Percentiles rank a stretch among this genome's conserved stretches.
phyloP scores from a whole-genome alignment of 2,797 vertebrate genomes.

The Syngnathus acus region DNA sequence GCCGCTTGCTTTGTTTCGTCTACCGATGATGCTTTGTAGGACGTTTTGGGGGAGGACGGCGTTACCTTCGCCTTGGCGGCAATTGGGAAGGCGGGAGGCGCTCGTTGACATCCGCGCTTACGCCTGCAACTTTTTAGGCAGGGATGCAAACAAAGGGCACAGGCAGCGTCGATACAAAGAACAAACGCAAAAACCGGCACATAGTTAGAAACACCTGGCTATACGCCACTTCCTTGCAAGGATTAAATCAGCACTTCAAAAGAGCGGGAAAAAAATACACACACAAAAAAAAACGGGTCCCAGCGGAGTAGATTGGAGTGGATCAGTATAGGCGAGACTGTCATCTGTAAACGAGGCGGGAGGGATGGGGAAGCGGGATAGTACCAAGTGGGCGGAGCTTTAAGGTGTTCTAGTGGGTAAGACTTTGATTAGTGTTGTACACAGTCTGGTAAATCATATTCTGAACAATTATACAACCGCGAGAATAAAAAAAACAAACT shows the following conservation, averaged over 20 bases:
- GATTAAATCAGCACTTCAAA: slow-evolving; percentile 79
- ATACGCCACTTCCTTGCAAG: slow-evolving; percentile 60
- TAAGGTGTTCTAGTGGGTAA: slow-evolving; percentile 53
- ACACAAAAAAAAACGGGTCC: slow-evolving; percentile 50
- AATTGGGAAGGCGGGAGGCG: slow-evolving; percentile 43
- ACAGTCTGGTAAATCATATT: not conserved
- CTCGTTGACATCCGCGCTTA: slow-evolving; percentile 54
- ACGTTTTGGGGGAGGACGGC: slow-evolving; percentile 60
- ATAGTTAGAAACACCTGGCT: slow-evolving; percentile 63
- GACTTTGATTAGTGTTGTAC: slow-evolving; percentile 22
- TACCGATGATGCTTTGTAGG: slow-evolving; percentile 61
- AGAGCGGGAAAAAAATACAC: slow-evolving; percentile 60
- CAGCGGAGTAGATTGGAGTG: slow-evolving; percentile 58
- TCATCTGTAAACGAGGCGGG: slow-evolving; percentile 51
- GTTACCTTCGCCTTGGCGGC: slow-evolving; percentile 36
- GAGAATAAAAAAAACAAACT: too few relatives aligned
- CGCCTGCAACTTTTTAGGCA: slow-evolving; percentile 32
- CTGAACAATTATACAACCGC: not conserved
- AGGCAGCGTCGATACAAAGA: slow-evolving; percentile 19
- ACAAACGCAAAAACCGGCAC: slow-evolving; percentile 37
- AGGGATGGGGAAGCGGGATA: slow-evolving; percentile 29
- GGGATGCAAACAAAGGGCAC: slow-evolving; percentile 42
- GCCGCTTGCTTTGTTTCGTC: slow-evolving; percentile 53
- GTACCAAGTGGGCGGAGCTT: slow-evolving; percentile 48
- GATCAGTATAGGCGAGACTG: slow-evolving; percentile 57